Base-by-base conservation (phyloP, 2,888 invertebrate genomes). In the Nowickia ferox region DNA sequence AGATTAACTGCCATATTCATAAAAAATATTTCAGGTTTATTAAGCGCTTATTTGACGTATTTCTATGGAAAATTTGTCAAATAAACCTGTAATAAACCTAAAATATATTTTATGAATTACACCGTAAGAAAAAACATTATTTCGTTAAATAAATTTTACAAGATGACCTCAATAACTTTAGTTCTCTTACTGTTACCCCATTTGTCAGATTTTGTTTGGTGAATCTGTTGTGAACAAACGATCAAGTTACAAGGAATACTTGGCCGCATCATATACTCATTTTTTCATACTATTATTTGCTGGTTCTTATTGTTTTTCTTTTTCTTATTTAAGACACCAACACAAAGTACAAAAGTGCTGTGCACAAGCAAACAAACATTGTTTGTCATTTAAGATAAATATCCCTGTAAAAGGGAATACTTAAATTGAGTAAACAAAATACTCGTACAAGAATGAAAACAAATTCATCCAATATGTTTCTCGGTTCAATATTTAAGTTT, bases 351-450 rank as follows among this genome's bases (percentile, higher is more conserved):
- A 66, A n/a, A 48, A n/a, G n/a, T n/a, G n/a, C n/a, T n/a, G n/a
- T n/a, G 30, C 30, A 38, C n/a, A 59, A 59, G 61, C 48, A 57
- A 76, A 68, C 59, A 81, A 81, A 78, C 68, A 69, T 69, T 63
- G 72, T 71, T 78, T 74, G 74, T 71, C 63, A 75, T 82, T 78
- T 61, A 75, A 82, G 46, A 51, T 22, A 82, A 86, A 85, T 78
- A 65, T 82, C 75, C 46, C 71, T 63, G 83, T 79, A 79, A 79
- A 79, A 66, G 55, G 15, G 22, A 65, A 46, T 53, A 46, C 15
- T 42, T 51, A 59, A 38, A 30, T 30, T 46, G 44, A 68, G 51
- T 68, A 19, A 22, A 65, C 22, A 22, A 65, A 65, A 48, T 48
- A n/a, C n/a, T n/a, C n/a, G n/a, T n/a, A 51, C 30, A 69, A 22